These are phyloP conservation scores for Telmatherina bonti DNA, from an alignment of 2,797 vertebrate genomes.

Conservation along the genomic window DNA sequence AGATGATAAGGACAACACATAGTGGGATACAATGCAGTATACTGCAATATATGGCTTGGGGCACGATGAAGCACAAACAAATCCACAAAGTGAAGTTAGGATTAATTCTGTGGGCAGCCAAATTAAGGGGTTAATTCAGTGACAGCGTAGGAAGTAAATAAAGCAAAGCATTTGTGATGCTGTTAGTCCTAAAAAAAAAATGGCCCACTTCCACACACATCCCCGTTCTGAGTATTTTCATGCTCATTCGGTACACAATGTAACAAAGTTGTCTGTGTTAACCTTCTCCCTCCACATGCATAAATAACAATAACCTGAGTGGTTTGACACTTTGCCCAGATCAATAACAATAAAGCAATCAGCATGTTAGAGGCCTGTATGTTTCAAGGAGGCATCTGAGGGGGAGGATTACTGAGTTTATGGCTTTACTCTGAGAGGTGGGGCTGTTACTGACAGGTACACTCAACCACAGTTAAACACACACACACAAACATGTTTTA, in stretches of 20 bases:
- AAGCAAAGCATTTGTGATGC: constrained; percentile 1
- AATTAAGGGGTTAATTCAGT: not conserved
- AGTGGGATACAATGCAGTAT: constrained; percentile 36
- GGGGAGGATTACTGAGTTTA: constrained; percentile 80
- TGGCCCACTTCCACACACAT: not conserved
- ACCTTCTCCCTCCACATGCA: constrained; percentile 27
- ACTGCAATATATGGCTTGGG: constrained; percentile 16
- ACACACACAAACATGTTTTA: constrained; percentile 40
- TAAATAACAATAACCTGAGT: constrained; percentile 67
- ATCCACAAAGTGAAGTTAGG: not conserved
- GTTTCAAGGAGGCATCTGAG: constrained; percentile 64
- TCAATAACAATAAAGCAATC: constrained; percentile 87
- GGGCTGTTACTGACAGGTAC: constrained; percentile 69
- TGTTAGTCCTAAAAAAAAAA: constrained; percentile 9
- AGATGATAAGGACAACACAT: constrained; percentile 74
- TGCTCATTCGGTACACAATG: not conserved
- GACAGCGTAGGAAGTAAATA: not conserved
- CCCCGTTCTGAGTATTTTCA: not conserved
- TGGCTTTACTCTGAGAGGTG: constrained; percentile 80
- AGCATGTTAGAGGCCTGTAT: constrained; percentile 71
- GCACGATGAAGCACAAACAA: not conserved
- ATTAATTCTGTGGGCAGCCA: not conserved
- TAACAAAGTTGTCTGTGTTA: constrained; percentile 40
- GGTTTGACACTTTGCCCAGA: constrained; percentile 86
- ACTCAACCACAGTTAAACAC: constrained; percentile 29